Evolutionary conservation across 2,797 vertebrate species (phyloP).

Genomic region (Ctenopoma multispine): DNA sequence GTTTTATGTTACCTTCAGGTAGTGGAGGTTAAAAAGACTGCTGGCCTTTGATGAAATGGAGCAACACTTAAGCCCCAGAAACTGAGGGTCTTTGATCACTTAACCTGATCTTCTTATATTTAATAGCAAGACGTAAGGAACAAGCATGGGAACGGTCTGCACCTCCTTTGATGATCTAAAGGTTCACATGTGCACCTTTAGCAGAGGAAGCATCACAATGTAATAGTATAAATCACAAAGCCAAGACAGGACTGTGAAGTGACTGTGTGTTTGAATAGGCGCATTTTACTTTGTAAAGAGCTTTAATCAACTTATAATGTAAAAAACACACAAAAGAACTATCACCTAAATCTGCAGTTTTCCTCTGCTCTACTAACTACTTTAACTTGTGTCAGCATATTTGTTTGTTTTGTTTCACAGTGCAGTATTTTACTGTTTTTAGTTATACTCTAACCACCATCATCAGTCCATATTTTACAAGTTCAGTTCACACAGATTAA

Average conservation of each 20-base stretch:
- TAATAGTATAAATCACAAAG: slow-evolving; percentile 43
- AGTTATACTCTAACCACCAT: too few species aligned
- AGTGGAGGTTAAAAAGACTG: slow-evolving; percentile 57
- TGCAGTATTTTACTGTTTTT: too few species aligned
- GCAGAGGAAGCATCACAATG: slow-evolving; percentile 64
- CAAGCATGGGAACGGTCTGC: slow-evolving; percentile 74
- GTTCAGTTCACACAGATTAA: too few species aligned
- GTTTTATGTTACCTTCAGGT: slow-evolving; percentile 74
- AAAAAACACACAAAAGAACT: too few species aligned
- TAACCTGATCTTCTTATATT: slow-evolving; percentile 78
- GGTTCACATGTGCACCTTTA: slow-evolving; percentile 67
- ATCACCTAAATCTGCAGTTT: neutral
- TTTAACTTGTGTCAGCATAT: neutral
- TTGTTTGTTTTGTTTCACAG: neutral
- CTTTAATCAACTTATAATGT: neutral
- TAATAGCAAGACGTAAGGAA: slow-evolving; percentile 81
- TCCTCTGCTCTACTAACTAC: neutral
- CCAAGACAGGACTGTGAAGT: slow-evolving; percentile 22
- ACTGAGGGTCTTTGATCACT: slow-evolving; percentile 73
- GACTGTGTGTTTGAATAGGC: neutral
- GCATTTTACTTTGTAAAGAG: neutral
- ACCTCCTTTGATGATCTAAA: slow-evolving; percentile 75
- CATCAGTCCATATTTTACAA: too few species aligned
- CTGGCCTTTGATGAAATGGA: slow-evolving; percentile 74
- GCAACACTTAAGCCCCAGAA: slow-evolving; percentile 64